Evolutionary conservation across 2,113 vertebrate genomes (phyloP), one percentile per base, ranked within the genome.

Genomic region (Oreochromis spilurus): DNA sequence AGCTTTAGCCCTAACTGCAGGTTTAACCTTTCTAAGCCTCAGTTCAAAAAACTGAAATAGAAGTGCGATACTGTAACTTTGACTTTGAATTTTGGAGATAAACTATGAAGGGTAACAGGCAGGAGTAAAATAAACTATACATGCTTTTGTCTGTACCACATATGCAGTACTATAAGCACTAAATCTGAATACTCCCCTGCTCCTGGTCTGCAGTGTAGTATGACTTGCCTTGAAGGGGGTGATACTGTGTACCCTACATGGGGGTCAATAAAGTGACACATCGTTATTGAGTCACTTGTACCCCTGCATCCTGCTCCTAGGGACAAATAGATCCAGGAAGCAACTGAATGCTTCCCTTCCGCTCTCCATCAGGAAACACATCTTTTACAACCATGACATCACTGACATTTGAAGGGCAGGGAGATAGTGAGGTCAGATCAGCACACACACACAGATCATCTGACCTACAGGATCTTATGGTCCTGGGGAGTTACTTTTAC

Each of bases 301-400:
- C 36, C 45, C 53, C 19, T 67, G 29, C 70, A 82, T 92, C 81
- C 87, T 80, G 84, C 87, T 88, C 38, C 40, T 7, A 7, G 50
- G 83, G 36, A 85, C 80, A 90, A 83, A 81, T 40, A 45, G 67
- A 58, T 53, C 54, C 82, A 86, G 79, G 34, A 88, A 88, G 34
- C 45, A 65, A 26, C 36, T 54, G 55, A 54, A 85, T 52, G 40
- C 48, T 82, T 87, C 67, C 38, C 24, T 79, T 84, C 57, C 34
- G 57, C 83, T 80, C 34, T 82, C 26, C 40, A 81, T 50, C 82
- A 91, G 88, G 83, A 89, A 85, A 79, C 58, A 84, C 85, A 77
- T 87, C 81, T 87, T 86, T 89, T 53, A 77, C 58, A 62, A 29
- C 60, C 31, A 26, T 81, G 79, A 79, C 52, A 55, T 84, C 57